Conservation (phyloP, 64 coral and sea anemone genomes). For the Pachyseris speciosa region DNA sequence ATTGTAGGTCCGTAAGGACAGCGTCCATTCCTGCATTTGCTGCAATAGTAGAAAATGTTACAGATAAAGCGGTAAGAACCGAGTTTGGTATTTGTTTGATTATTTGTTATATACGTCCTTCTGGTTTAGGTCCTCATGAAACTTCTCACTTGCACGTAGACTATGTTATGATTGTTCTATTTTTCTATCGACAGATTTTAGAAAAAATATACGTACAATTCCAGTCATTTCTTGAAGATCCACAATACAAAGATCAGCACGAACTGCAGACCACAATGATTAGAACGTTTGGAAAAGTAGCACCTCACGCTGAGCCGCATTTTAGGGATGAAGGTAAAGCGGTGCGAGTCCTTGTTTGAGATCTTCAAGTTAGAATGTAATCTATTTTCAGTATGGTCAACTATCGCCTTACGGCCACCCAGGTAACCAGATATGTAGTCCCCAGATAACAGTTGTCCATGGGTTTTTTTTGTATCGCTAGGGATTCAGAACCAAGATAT, state of each 20-base stretch:
- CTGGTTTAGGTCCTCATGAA: too few species aligned
- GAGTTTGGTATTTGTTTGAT: too few species aligned
- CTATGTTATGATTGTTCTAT: neutral
- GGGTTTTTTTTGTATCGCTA: too few species aligned
- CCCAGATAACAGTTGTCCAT: too few species aligned
- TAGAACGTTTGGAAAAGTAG: conserved; percentile 94
- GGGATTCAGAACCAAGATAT: too few species aligned
- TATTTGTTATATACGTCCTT: too few species aligned
- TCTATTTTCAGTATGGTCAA: too few species aligned
- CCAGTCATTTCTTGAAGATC: conserved; percentile 93
- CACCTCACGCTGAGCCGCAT: conserved; percentile 92
- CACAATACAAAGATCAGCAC: conserved; percentile 95
- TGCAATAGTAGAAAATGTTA: conserved; percentile 94
- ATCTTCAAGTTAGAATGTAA: too few species aligned
- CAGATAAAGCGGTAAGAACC: conserved; percentile 82
- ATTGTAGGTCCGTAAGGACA: conserved; percentile 88
- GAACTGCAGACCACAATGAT: conserved; percentile 94
- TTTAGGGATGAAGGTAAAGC: conserved; percentile 93
- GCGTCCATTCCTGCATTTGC: conserved; percentile 97
- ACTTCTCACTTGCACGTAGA: neutral
- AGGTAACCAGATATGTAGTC: too few species aligned
- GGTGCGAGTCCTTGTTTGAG: too few species aligned
- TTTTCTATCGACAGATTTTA: conserved; percentile 70
- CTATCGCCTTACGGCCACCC: too few species aligned
- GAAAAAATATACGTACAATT: conserved; percentile 99